Conservation (phyloP, 2,113 vertebrate species). For the Chinchilla lanigera region DNA sequence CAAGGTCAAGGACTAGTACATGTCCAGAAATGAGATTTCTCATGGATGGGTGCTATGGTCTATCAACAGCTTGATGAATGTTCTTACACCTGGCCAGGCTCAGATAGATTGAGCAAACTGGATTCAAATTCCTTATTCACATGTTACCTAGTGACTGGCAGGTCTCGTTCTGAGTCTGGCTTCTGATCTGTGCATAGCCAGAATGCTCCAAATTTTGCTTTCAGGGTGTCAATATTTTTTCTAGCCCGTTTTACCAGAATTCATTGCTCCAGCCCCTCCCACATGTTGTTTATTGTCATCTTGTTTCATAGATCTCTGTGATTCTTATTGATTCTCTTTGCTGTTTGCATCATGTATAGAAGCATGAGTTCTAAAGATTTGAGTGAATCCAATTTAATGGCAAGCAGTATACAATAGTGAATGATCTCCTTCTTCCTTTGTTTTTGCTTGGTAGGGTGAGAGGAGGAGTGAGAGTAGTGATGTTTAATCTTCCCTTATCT, state of each 20-base stretch:
- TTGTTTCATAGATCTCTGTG: not conserved
- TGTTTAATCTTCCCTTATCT: not conserved
- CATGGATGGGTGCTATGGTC: slow-evolving; percentile 69
- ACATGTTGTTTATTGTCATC: not conserved
- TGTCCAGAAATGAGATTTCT: slow-evolving; percentile 82
- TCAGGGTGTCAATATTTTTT: not conserved
- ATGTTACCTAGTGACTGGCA: slow-evolving; percentile 55
- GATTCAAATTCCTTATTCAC: slow-evolving; percentile 59
- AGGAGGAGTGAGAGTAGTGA: not conserved
- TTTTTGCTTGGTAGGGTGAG: not conserved
- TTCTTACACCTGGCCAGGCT: slow-evolving; percentile 79
- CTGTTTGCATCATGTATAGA: not conserved
- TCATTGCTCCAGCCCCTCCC: not conserved
- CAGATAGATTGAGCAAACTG: slow-evolving; percentile 72
- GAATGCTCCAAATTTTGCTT: slow-evolving; percentile 61
- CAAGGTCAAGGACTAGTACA: slow-evolving; percentile 86
- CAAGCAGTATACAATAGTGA: not conserved
- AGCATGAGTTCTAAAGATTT: not conserved
- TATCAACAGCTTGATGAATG: slow-evolving; percentile 83
- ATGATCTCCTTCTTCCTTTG: not conserved
- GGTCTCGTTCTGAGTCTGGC: not conserved
- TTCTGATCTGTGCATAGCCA: not conserved
- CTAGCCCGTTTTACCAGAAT: slow-evolving; percentile 1
- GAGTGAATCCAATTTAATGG: not conserved
- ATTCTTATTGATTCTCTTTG: slow-evolving; percentile 6